Evolutionary conservation across 2,113 vertebrate species (phyloP).

Genomic region (Casuarius casuarius): DNA sequence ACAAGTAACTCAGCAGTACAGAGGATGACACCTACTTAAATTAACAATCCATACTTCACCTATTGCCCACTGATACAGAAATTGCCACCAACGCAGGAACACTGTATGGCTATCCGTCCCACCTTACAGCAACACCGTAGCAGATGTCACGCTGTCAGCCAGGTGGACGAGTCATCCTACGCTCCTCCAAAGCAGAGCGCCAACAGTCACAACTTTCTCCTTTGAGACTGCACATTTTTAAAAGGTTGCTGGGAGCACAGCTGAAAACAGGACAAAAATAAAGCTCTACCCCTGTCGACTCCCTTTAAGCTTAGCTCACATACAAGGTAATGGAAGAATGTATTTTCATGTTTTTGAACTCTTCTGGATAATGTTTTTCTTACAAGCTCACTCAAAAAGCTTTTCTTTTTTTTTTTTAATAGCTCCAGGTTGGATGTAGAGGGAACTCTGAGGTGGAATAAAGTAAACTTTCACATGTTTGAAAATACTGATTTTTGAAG

Average conservation of each 20-base stretch:
- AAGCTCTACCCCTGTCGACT: neutral
- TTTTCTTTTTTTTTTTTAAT: neutral
- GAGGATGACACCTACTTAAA: neutral
- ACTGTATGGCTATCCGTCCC: neutral
- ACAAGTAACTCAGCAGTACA: neutral
- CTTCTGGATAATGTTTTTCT: neutral
- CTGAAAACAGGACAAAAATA: neutral
- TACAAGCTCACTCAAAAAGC: neutral
- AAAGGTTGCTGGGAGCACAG: neutral
- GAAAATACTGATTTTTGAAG: neutral
- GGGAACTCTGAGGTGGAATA: neutral
- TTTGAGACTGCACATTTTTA: neutral
- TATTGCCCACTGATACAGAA: neutral
- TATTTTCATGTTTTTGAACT: neutral
- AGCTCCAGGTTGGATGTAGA: neutral
- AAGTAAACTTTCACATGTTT: neutral
- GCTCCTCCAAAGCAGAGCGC: neutral
- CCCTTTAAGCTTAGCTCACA: neutral
- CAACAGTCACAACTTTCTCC: neutral
- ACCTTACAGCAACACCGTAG: neutral
- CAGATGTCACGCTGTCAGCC: neutral
- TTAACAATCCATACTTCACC: neutral
- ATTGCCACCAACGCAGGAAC: neutral
- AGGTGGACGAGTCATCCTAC: neutral
- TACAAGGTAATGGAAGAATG: neutral